A percentile compares a stretch with the other conserved stretches of the same genome.
phyloP scores from a whole-genome alignment of 2,888 invertebrate genomes.

The Hyles lineata region DNA sequence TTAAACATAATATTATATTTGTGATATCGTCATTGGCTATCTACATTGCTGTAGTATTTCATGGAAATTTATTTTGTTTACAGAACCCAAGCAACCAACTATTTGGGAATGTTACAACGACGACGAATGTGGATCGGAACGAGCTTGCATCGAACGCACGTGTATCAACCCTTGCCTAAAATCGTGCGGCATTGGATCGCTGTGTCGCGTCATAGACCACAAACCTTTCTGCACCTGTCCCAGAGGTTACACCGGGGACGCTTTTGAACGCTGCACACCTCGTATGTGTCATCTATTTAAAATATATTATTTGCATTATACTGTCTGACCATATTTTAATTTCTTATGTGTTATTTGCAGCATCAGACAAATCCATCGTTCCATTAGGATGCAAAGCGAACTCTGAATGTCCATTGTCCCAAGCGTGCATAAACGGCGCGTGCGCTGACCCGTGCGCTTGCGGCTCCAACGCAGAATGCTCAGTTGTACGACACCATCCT shows the following conservation, averaged over 20 bases:
- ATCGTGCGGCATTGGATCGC: constrained; percentile 91
- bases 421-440: constrained; percentile 92
- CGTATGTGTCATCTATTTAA: constrained; percentile 85
- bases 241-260: constrained; percentile 89
- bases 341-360: constrained; percentile 63
- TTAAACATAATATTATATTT: neutral
- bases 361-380: constrained; percentile 83
- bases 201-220: constrained; percentile 92
- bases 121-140: constrained; percentile 90
- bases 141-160: constrained; percentile 89
- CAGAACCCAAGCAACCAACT: constrained; percentile 73
- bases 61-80: constrained; percentile 32
- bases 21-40: constrained; percentile 32
- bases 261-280: constrained; percentile 89
- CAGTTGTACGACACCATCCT: constrained; percentile 93
- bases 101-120: constrained; percentile 90
- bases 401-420: constrained; percentile 91
- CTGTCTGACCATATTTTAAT: neutral
- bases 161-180: constrained; percentile 92
- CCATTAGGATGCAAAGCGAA: constrained; percentile 89
- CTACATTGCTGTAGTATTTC: constrained; percentile 1
- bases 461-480: constrained; percentile 92
- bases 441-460: constrained; percentile 95
- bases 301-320: neutral
- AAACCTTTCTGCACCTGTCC: constrained; percentile 93